phyloP scores from a whole-genome alignment of 2,888 invertebrate genomes.

The Hemaris fuciformis region DNA sequence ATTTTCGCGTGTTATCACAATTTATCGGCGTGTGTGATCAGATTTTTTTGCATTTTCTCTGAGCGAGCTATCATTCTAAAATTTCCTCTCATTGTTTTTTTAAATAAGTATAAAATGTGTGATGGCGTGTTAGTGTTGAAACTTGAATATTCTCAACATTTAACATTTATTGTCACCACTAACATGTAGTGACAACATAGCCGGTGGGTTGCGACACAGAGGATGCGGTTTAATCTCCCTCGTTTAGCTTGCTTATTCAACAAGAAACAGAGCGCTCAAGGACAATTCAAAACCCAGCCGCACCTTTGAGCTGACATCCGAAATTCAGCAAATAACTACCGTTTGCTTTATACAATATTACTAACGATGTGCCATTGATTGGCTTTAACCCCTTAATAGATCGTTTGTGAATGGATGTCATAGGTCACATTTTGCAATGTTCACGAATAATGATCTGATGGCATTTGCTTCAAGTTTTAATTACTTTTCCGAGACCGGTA shows the following conservation, averaged over 20 bases:
- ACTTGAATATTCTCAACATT: not conserved
- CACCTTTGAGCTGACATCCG: not conserved
- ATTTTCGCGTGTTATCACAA: too few relatives aligned
- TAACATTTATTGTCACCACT: not conserved
- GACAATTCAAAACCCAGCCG: not conserved
- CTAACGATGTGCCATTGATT: not conserved
- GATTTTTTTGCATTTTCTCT: too few relatives aligned
- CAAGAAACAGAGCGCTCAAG: not conserved
- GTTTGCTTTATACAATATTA: not conserved
- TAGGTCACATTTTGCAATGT: not conserved
- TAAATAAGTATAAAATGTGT: not conserved
- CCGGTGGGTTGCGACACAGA: not conserved
- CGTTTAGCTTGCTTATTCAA: conserved; percentile 7
- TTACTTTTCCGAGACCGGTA: too few relatives aligned
- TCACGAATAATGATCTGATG: not conserved
- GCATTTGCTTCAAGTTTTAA: too few relatives aligned
- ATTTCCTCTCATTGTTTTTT: not conserved
- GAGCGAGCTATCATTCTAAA: not conserved
- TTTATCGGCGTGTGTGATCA: too few relatives aligned
- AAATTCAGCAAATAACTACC: not conserved
- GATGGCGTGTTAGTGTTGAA: not conserved
- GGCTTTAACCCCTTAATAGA: not conserved
- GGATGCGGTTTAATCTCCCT: not conserved
- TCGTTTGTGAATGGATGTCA: too few relatives aligned
- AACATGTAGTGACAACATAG: not conserved